Base-by-base conservation (phyloP, 2,113 vertebrate species). In the Lucifuga dentata region DNA sequence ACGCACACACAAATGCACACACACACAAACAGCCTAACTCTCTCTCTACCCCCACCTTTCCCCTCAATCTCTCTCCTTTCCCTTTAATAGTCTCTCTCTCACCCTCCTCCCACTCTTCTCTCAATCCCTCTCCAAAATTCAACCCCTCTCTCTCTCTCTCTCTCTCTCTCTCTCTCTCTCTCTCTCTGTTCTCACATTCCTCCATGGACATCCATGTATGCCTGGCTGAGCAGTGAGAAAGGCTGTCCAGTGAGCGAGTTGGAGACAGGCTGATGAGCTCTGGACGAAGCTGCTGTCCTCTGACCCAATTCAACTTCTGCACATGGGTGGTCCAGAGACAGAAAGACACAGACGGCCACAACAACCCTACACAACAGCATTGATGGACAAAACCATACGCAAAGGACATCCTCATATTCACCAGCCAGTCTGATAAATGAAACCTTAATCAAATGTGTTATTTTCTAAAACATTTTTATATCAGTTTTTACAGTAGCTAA, bases 181-280 rank as follows among this genome's bases (percentile, higher is more conserved):
- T 8, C 15, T 17, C 41, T 15, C 57, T 39, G 38, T 48, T 26
- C 13, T 36, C 21, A 10, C 57, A 33, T 24, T 49, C 68, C 78
- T 70, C 39, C 45, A 20, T 13, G 60, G 66, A 19, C 1, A 35
- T 41, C 50, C 61, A 36, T 56, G 57, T 77, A 73, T 86, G 89
- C 80, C 81, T 83, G 84, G 84, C 38, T 88, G 82, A 88, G 45
- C 87, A 83, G 68, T 71, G 76, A 91, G 84, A 90, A 88, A 89
- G 80, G 69, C 74, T 43, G 78, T 80, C 68, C 35, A 65, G 48
- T 88, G 68, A 59, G 76, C 4, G 64, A 71, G 62, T 55, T 68
- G 51, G 32, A 39, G 64, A 53, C 44, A 11, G 68, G 23, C 69
- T 86, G 87, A 89, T 67, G 65, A 68, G 71, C 73, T 80, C 73